Conservation (phyloP, 1,140 invertebrate species). For the Pogonomyrmex barbatus region DNA sequence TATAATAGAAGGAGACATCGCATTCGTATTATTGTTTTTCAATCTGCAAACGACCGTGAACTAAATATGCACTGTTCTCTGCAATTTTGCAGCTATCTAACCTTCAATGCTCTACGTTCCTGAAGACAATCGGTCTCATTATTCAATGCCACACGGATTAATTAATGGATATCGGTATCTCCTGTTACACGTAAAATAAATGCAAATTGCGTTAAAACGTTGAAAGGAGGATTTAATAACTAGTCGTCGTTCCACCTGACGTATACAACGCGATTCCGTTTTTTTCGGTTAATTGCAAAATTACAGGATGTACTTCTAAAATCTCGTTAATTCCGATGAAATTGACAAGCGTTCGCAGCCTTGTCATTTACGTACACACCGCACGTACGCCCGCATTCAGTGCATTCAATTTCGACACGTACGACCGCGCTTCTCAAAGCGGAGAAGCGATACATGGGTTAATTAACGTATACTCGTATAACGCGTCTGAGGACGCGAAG, state of each 20-base stretch:
- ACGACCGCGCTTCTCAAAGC: not conserved
- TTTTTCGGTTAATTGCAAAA: not conserved
- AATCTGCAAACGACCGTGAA: constrained; percentile 6
- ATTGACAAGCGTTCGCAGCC: not conserved
- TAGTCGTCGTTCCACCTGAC: not conserved
- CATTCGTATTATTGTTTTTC: not conserved
- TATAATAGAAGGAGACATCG: not conserved
- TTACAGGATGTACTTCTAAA: not conserved
- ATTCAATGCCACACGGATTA: constrained; percentile 3
- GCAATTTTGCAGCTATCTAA: not conserved
- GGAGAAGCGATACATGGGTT: not conserved
- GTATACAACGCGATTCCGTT: not conserved
- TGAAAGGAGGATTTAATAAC: not conserved
- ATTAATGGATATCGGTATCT: not conserved
- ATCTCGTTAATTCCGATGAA: constrained; percentile 6
- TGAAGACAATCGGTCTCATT: not conserved
- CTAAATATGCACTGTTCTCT: not conserved
- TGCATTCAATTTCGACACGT: constrained; percentile 15
- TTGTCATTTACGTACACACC: not conserved
- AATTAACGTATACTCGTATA: not conserved
- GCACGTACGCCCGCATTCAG: not conserved
- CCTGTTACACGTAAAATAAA: not conserved
- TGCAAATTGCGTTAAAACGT: not conserved
- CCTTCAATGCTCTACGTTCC: not conserved
- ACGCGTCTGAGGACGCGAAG: not conserved